Evolutionary conservation across 2,113 vertebrate species (phyloP).

Genomic region (Panurus biarmicus): DNA sequence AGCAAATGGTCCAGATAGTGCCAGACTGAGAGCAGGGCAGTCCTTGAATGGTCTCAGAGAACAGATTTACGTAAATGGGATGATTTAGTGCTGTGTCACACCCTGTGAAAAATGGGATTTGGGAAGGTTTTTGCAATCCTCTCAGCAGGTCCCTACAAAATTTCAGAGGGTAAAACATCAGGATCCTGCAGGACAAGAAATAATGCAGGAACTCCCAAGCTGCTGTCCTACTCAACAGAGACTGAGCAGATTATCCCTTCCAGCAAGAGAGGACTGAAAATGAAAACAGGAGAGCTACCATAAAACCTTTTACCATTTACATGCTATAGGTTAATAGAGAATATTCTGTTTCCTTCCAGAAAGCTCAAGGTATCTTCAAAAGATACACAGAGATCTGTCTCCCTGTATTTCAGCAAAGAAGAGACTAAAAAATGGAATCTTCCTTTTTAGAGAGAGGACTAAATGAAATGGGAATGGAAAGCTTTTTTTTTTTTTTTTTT

Average conservation of each 20-base stretch:
- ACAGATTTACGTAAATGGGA: not conserved
- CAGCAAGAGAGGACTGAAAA: not conserved
- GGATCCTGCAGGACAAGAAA: not conserved
- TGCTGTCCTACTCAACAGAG: not conserved
- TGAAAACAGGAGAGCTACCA: not conserved
- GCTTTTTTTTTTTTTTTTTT: no score
- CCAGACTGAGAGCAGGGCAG: not conserved
- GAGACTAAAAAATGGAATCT: not conserved
- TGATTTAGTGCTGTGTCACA: not conserved
- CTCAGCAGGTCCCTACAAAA: not conserved
- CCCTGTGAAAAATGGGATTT: not conserved
- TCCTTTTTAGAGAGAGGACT: not conserved
- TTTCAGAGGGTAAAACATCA: not conserved
- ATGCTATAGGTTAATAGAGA: not conserved
- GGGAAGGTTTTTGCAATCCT: not conserved
- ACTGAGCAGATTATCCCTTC: not conserved
- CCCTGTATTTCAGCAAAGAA: not conserved
- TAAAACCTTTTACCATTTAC: not conserved
- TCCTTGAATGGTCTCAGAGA: not conserved
- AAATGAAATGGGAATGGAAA: not conserved
- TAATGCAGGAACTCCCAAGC: not conserved
- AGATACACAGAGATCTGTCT: not conserved
- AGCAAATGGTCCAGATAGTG: not conserved
- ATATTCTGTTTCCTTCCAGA: not conserved
- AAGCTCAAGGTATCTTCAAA: not conserved